Conservation (phyloP, 53 echinoderm and acorn worm genomes). For the Actinopyga echinites region DNA sequence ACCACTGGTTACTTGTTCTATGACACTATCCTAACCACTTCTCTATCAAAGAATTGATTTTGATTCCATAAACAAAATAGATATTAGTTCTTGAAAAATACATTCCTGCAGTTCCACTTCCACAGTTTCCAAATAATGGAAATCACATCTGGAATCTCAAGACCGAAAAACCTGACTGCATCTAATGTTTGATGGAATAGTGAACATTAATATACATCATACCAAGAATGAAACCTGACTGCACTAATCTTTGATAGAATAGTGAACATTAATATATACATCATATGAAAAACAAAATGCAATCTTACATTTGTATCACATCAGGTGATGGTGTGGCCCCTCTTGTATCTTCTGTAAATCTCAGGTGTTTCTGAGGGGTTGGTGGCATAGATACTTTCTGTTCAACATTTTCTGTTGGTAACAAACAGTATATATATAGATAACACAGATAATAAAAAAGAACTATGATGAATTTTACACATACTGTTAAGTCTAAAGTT, state of each 20-base stretch:
- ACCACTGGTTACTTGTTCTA: too few relatives aligned
- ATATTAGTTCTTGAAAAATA: too few relatives aligned
- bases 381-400: slow-evolving; percentile 28
- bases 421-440: not conserved
- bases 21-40: too few relatives aligned
- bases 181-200: not conserved
- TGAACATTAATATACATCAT: not conserved
- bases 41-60: too few relatives aligned
- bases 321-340: slow-evolving; percentile 72
- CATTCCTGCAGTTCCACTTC: too few relatives aligned
- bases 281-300: not conserved
- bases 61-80: too few relatives aligned
- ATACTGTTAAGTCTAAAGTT: too few relatives aligned
- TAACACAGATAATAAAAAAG: too few relatives aligned
- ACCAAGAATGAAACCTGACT: not conserved
- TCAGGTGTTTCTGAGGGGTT: slow-evolving; percentile 67
- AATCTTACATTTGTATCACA: slow-evolving; percentile 38
- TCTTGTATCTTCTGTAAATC: slow-evolving; percentile 80
- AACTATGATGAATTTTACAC: too few relatives aligned
- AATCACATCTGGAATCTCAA: too few relatives aligned
- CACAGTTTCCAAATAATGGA: too few relatives aligned
- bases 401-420: slow-evolving; percentile 40
- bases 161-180: too few relatives aligned
- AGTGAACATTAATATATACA: not conserved
- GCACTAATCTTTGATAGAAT: not conserved